Conservation (phyloP, 2,888 invertebrate species). For the Bruchidius siliquastri region DNA sequence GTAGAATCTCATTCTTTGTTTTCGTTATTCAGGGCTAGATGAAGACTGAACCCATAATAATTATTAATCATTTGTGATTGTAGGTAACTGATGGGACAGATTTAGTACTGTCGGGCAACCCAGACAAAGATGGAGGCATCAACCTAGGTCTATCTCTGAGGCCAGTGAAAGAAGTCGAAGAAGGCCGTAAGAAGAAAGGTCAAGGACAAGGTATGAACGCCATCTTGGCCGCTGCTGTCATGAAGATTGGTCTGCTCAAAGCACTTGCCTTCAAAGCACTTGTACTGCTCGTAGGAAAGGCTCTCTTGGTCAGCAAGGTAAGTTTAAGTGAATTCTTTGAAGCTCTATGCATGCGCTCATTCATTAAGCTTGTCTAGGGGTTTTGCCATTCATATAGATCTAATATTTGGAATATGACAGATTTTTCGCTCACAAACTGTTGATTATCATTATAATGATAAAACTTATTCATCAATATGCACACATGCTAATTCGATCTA, state of each 20-base stretch:
- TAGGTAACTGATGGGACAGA: slow-evolving; percentile 71
- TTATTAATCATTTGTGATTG: slow-evolving; percentile 10
- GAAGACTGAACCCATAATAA: background rate
- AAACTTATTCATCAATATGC: too few species aligned
- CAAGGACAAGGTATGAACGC: slow-evolving; percentile 61
- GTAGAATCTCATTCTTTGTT: too few species aligned
- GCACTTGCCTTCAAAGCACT: slow-evolving; percentile 77
- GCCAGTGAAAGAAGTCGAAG: slow-evolving; percentile 35
- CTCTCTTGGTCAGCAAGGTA: slow-evolving; percentile 73
- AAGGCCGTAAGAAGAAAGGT: slow-evolving; percentile 44
- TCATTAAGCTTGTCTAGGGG: too few species aligned
- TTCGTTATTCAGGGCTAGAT: too few species aligned
- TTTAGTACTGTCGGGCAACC: slow-evolving; percentile 66
- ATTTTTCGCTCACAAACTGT: too few species aligned
- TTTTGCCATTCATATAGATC: too few species aligned
- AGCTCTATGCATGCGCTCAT: too few species aligned
- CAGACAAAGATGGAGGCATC: slow-evolving; percentile 62
- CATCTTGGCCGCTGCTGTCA: slow-evolving; percentile 67
- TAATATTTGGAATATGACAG: too few species aligned
- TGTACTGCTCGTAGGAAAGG: slow-evolving; percentile 78
- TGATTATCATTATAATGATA: too few species aligned
- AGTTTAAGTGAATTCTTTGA: slow-evolving; percentile 7
- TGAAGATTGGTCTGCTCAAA: slow-evolving; percentile 77
- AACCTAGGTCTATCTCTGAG: slow-evolving; percentile 66
- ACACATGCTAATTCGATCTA: too few species aligned